Conservation (phyloP, 37 sponge, comb jelly and placozoan genomes). For the Haliclona indistincta region DNA sequence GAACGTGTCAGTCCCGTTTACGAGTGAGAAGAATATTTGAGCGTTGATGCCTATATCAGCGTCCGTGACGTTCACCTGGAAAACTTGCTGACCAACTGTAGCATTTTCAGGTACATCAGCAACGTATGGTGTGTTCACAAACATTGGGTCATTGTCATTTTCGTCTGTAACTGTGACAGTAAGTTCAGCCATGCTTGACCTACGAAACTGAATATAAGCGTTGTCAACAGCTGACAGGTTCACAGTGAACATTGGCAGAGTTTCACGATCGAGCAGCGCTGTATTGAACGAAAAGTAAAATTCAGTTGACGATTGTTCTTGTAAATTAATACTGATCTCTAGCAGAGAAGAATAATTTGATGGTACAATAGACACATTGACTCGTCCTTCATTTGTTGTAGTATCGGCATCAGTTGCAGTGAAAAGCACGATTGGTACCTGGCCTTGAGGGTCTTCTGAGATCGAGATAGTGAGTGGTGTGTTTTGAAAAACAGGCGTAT, state of each 20-base stretch:
- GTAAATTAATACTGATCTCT: background rate
- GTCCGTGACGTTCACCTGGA: slow-evolving; percentile 33
- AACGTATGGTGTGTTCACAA: slow-evolving; percentile 41
- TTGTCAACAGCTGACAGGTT: slow-evolving; percentile 48
- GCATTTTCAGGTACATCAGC: slow-evolving; percentile 41
- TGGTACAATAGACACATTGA: slow-evolving; percentile 20
- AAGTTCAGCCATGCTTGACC: background rate
- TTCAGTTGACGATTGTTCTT: background rate
- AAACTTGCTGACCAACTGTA: slow-evolving; percentile 8
- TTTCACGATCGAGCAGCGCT: slow-evolving; percentile 52
- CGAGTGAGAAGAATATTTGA: slow-evolving; percentile 20
- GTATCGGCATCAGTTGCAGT: slow-evolving; percentile 60
- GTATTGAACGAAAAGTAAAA: background rate
- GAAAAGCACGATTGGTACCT: slow-evolving; percentile 7
- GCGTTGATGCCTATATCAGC: slow-evolving; percentile 41
- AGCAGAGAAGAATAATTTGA: slow-evolving; percentile 2
- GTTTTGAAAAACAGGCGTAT: slow-evolving; percentile 29
- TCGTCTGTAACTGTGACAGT: slow-evolving; percentile 22
- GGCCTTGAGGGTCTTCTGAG: slow-evolving; percentile 42
- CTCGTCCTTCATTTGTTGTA: slow-evolving; percentile 41
- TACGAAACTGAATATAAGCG: slow-evolving; percentile 23
- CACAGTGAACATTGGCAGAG: slow-evolving; percentile 32
- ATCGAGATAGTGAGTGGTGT: background rate
- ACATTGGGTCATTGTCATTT: slow-evolving; percentile 56
- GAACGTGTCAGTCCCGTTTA: slow-evolving; percentile 12